These are phyloP conservation scores for Rhogogaster chlorosoma DNA, from an alignment of 2,888 invertebrate genomes.

Conservation along the genomic window DNA sequence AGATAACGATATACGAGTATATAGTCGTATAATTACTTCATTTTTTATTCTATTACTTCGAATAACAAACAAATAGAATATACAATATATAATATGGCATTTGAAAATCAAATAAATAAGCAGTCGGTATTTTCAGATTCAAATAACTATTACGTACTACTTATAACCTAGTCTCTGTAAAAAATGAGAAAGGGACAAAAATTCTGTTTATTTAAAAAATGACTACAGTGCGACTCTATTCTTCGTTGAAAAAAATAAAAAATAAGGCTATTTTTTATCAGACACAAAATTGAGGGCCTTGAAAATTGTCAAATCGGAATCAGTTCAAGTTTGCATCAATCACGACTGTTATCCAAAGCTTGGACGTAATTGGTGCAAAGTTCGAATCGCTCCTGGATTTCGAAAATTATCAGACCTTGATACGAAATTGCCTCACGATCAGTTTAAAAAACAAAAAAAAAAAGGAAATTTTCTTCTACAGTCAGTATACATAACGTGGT, in stretches of 20 bases:
- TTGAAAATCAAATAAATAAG: not conserved
- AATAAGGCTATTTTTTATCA: not conserved
- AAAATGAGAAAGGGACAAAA: not conserved
- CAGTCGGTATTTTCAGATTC: constrained; percentile 8
- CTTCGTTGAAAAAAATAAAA: not conserved
- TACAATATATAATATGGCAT: constrained; percentile 1
- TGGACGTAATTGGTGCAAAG: not conserved
- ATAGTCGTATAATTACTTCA: not conserved
- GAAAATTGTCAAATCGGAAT: not conserved
- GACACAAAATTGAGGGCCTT: not conserved
- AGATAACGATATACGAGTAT: not conserved
- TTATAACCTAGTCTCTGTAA: no score
- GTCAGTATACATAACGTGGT: not conserved
- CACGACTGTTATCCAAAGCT: not conserved
- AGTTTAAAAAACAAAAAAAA: not conserved
- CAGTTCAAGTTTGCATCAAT: not conserved
- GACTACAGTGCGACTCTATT: not conserved
- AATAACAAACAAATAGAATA: constrained; percentile 14
- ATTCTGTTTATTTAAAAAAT: not conserved
- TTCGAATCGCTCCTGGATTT: not conserved
- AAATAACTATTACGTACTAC: not conserved
- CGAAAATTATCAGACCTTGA: not conserved
- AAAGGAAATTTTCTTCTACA: not conserved
- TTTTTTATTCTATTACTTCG: not conserved
- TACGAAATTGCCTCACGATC: not conserved